Percentiles rank a stretch among this genome's conserved stretches.
Conservation (phyloP, 2,888 invertebrate species). For the Eretmocerus hayati region DNA sequence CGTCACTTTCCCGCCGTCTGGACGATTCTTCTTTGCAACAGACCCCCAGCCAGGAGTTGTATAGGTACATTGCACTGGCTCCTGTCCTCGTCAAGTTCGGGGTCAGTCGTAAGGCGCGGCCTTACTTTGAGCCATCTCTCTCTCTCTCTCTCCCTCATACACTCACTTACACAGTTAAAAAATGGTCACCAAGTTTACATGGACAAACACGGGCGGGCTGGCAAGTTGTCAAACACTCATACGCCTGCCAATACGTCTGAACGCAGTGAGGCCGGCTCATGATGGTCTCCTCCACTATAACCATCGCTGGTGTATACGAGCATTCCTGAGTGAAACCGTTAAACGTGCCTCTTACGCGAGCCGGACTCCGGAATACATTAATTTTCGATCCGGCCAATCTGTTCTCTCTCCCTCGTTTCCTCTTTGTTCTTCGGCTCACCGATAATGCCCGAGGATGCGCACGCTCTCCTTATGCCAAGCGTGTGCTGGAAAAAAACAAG, state of each 20-base stretch:
- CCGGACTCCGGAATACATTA: constrained; percentile 29
- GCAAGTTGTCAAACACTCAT: background rate
- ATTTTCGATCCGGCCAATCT: constrained; percentile 18
- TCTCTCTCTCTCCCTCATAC: constrained; percentile 4
- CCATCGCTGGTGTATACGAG: constrained; percentile 17
- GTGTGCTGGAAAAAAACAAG: too few relatives aligned
- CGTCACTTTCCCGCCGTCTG: background rate
- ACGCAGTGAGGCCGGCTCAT: background rate
- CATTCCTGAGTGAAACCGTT: constrained; percentile 45
- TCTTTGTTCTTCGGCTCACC: too few relatives aligned
- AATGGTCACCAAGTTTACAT: background rate
- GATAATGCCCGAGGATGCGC: too few relatives aligned
- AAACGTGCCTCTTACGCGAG: constrained; percentile 33
- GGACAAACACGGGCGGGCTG: background rate
- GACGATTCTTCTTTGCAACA: too few relatives aligned
- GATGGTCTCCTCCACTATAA: background rate
- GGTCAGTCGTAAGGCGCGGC: constrained; percentile 19
- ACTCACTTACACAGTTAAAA: constrained; percentile 8
- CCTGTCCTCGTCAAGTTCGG: background rate
- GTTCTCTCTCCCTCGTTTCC: background rate
- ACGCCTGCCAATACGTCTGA: background rate
- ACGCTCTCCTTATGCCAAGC: too few relatives aligned
- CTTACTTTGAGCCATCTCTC: constrained; percentile 2
- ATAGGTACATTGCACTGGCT: background rate
- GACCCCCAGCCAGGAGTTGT: too few relatives aligned